A percentile compares a stretch with the other conserved stretches of the same genome.
These are phyloP conservation scores for Asarcornis scutulata DNA, from an alignment of 2,113 vertebrate genomes.

Conservation along the genomic window DNA sequence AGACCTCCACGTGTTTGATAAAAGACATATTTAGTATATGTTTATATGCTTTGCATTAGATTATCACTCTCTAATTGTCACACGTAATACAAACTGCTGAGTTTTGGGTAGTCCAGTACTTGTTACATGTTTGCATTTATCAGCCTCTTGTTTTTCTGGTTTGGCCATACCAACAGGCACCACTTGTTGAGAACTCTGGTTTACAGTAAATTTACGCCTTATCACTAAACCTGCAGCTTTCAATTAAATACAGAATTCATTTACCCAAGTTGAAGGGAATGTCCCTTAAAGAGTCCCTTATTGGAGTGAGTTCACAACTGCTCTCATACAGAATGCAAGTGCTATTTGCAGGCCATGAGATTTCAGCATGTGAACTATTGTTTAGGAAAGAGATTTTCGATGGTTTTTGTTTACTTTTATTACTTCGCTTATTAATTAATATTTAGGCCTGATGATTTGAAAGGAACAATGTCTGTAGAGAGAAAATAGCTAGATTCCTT, in stretches of 20 bases:
- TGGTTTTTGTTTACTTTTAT: neutral
- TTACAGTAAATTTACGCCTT: neutral
- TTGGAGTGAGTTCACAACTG: neutral
- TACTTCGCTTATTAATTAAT: neutral
- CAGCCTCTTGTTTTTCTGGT: neutral
- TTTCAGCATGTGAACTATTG: neutral
- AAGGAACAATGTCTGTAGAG: neutral
- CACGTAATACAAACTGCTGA: neutral
- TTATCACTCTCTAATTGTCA: neutral
- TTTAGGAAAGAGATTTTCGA: neutral
- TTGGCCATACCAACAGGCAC: neutral
- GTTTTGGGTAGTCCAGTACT: neutral
- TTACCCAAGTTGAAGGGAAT: neutral
- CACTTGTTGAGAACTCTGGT: fast-evolving
- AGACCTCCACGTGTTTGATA: neutral
- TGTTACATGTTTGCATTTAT: neutral
- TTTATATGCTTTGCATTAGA: neutral
- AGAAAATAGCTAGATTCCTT: neutral
- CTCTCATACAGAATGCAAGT: neutral
- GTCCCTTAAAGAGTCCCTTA: neutral
- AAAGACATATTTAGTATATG: neutral
- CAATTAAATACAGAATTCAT: neutral
- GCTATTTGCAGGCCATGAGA: neutral
- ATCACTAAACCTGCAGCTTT: neutral
- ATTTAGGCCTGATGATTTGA: neutral